A percentile compares a stretch with the other conserved stretches of the same genome.
Conservation (phyloP, 2,888 invertebrate genomes). For the Steromphala cineraria region DNA sequence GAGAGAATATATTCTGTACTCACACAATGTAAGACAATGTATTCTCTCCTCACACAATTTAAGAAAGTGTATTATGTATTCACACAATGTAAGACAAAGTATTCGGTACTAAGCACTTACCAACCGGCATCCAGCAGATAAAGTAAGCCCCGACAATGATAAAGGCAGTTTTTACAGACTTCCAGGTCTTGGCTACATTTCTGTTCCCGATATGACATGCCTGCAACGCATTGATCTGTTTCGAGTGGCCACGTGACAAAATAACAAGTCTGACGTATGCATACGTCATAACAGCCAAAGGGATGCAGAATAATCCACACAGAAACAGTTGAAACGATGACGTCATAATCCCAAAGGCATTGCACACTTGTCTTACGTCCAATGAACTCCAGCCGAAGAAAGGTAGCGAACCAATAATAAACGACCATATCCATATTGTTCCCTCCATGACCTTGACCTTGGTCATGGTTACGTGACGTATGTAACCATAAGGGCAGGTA, state of each 20-base stretch:
- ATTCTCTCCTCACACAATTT: too few relatives aligned
- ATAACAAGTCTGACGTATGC: slow-evolving; percentile 26
- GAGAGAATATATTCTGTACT: too few relatives aligned
- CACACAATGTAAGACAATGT: too few relatives aligned
- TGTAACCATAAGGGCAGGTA: slow-evolving; percentile 28
- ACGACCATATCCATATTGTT: slow-evolving; percentile 23
- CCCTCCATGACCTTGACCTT: not conserved
- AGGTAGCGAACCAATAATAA: slow-evolving; percentile 29
- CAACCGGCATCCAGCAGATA: slow-evolving; percentile 30
- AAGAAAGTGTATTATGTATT: too few relatives aligned
- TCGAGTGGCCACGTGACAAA: slow-evolving; percentile 19
- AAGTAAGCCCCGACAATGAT: slow-evolving; percentile 37
- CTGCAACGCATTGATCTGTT: not conserved
- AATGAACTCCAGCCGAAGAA: slow-evolving; percentile 38
- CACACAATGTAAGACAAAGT: too few relatives aligned
- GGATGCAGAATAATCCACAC: slow-evolving; percentile 9
- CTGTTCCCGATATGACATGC: not conserved
- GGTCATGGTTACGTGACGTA: slow-evolving; percentile 18
- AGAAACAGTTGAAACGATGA: slow-evolving; percentile 9
- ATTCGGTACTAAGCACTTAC: slow-evolving; percentile 7
- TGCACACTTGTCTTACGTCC: slow-evolving; percentile 30
- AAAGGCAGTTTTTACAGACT: slow-evolving; percentile 27
- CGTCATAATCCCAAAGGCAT: slow-evolving; percentile 31
- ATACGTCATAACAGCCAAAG: slow-evolving; percentile 19
- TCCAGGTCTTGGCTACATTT: not conserved